Conservation (phyloP, 2,113 vertebrate species). For the Geothlypis trichas region DNA sequence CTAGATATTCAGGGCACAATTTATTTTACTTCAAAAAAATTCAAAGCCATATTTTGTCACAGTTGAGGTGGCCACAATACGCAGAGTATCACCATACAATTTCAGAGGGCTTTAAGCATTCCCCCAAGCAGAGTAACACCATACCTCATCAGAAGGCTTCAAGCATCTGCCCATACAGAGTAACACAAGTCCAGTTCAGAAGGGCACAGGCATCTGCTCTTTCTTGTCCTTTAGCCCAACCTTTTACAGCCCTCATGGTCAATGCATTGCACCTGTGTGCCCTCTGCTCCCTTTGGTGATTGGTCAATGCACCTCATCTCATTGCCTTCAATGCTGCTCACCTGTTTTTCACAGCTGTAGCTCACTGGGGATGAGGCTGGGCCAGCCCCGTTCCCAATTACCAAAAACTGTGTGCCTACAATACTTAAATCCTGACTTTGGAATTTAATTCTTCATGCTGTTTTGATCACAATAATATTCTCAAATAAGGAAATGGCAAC, state of each 20-base stretch:
- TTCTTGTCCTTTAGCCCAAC: not conserved
- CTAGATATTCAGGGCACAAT: not conserved
- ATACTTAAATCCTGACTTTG: not conserved
- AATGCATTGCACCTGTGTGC: not conserved
- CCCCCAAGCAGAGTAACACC: not conserved
- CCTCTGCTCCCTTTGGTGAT: not conserved
- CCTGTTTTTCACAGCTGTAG: not conserved
- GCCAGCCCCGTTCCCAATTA: not conserved
- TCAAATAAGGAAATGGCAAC: not conserved
- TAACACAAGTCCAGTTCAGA: accelerated
- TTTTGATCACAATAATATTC: not conserved
- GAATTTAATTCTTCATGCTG: not conserved
- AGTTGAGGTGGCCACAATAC: not conserved
- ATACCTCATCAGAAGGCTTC: not conserved
- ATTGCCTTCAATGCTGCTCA: not conserved
- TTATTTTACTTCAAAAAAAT: not conserved
- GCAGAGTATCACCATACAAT: not conserved
- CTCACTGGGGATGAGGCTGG: not conserved
- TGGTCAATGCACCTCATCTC: not conserved
- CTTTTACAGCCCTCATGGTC: not conserved
- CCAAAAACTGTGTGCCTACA: not conserved
- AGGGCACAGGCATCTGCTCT: accelerated
- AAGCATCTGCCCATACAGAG: not conserved
- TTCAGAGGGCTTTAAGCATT: not conserved
- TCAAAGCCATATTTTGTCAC: not conserved